phyloP scores from a whole-genome alignment of 2,113 vertebrate genomes.

The Parus major region DNA sequence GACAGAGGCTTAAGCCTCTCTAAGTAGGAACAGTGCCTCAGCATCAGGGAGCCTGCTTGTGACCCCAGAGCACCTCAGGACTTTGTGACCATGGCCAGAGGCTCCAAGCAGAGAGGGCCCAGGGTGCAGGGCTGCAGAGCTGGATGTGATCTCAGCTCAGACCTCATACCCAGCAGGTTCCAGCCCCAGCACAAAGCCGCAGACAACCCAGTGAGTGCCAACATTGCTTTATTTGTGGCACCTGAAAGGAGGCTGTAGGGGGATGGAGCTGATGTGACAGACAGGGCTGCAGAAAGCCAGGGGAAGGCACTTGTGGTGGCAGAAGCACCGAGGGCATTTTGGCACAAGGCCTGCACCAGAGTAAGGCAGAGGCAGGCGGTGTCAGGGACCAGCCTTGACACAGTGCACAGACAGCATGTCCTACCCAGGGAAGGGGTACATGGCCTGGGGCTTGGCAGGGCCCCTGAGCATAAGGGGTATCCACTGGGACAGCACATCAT shows the following conservation, averaged over 20 bases:
- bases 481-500: not conserved
- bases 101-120: not conserved
- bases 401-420: not conserved
- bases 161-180: not conserved
- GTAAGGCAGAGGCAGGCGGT: not conserved
- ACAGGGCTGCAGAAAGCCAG: not conserved
- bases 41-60: not conserved
- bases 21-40: not conserved
- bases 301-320: slow-evolving; percentile 7
- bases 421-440: not conserved
- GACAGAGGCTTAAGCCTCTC: not conserved
- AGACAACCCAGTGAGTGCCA: not conserved
- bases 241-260: not conserved
- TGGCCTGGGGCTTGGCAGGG: not conserved
- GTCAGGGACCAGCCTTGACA: slow-evolving; percentile 48
- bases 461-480: not conserved
- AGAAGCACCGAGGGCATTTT: not conserved
- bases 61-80: not conserved
- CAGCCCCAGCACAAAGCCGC: not conserved
- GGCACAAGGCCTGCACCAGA: not conserved
- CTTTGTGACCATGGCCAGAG: not conserved
- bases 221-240: slow-evolving; percentile 37
- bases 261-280: not conserved
- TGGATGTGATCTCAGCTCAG: not conserved
- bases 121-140: not conserved